Conservation (phyloP, 2,113 vertebrate species). For the Paradoxurus hermaphroditus region DNA sequence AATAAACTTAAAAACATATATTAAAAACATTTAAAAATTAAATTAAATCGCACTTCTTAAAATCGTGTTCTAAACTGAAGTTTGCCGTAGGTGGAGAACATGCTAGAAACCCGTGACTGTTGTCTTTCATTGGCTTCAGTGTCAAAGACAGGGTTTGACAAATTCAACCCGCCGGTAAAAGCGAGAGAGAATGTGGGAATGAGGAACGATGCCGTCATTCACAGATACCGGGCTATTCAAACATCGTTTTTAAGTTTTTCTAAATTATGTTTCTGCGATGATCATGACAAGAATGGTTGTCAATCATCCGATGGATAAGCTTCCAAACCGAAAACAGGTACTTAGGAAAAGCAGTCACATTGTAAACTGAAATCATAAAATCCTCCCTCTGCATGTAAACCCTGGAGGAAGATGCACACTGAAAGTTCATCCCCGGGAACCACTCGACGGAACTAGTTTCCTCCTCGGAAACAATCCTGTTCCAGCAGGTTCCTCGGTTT, state of each 20-base stretch:
- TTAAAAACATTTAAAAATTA: too few species aligned
- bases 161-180: background rate
- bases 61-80: background rate
- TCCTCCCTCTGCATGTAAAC: background rate
- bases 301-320: background rate
- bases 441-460: background rate
- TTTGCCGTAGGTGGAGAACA: background rate
- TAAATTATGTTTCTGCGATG: background rate
- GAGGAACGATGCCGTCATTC: background rate
- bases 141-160: background rate
- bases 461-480: background rate
- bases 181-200: background rate
- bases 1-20: too few species aligned
- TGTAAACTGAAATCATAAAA: background rate
- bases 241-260: background rate
- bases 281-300: background rate
- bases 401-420: background rate
- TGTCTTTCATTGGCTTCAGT: background rate
- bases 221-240: background rate
- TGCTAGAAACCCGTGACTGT: background rate
- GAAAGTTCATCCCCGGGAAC: background rate
- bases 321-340: background rate
- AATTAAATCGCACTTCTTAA: background rate
- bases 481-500: conserved; percentile 35
- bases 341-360: background rate